Conservation (phyloP, 2,888 invertebrate genomes). For the Nowickia ferox region DNA sequence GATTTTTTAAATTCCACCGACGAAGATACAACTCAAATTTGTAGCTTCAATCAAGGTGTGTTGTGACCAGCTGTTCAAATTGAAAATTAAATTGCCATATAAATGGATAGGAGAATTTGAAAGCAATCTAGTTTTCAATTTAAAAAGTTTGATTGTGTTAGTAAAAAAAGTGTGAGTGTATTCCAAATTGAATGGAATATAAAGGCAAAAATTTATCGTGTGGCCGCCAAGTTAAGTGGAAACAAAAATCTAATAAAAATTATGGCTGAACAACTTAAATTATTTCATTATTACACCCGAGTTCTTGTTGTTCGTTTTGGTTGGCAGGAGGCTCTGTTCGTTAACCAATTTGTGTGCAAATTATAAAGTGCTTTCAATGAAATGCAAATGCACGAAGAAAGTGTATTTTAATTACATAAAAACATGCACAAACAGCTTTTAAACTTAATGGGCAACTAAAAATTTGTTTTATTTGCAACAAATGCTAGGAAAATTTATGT, state of each 20-base stretch:
- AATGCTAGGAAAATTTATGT: neutral
- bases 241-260: slow-evolving; percentile 50
- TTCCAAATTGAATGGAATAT: no score
- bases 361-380: slow-evolving; percentile 28
- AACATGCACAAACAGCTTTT: slow-evolving; percentile 37
- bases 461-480: slow-evolving; percentile 17
- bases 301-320: neutral
- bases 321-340: neutral
- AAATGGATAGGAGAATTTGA: no score
- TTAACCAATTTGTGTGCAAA: slow-evolving; percentile 25
- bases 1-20: no score
- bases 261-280: slow-evolving; percentile 38
- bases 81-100: no score
- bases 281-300: slow-evolving; percentile 12
- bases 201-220: no score
- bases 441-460: slow-evolving; percentile 46
- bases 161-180: no score
- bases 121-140: no score
- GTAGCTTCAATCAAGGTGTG: no score
- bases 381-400: slow-evolving; percentile 38
- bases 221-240: no score
- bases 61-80: no score
- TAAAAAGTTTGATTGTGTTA: no score
- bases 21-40: no score
- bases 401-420: slow-evolving; percentile 41